Evolutionary conservation across 2,797 vertebrate genomes (phyloP).

Genomic region (Karalla daura): DNA sequence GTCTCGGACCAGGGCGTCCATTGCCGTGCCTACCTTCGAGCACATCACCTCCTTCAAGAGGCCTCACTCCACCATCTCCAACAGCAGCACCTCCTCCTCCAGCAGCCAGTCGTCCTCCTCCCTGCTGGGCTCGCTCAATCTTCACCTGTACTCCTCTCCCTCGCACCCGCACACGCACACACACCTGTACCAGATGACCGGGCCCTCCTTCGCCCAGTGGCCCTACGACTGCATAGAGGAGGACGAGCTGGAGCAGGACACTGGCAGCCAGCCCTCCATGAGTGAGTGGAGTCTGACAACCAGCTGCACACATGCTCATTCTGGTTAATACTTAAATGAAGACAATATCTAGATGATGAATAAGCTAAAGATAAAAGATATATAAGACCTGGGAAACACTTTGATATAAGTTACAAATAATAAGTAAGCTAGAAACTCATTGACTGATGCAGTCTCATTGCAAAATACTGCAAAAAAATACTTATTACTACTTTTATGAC

Average conservation of each 20-base stretch:
- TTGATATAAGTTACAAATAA: too few species aligned
- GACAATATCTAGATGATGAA: too few species aligned
- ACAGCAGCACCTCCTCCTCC: constrained; percentile 90
- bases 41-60: constrained; percentile 84
- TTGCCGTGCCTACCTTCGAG: constrained; percentile 81
- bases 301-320: too few species aligned
- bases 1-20: constrained; percentile 77
- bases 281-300: too few species aligned
- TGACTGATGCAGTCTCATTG: too few species aligned
- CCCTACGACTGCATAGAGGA: constrained; percentile 87
- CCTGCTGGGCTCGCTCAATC: constrained; percentile 84
- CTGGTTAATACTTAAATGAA: too few species aligned
- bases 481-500: too few species aligned
- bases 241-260: constrained; percentile 87
- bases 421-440: too few species aligned
- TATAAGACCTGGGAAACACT: too few species aligned
- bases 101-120: constrained; percentile 89
- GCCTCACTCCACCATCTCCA: constrained; percentile 89
- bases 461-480: too few species aligned
- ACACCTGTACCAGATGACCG: constrained; percentile 58
- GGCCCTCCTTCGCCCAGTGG: constrained; percentile 82
- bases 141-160: constrained; percentile 80
- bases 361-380: too few species aligned
- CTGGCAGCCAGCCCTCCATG: constrained; percentile 80
- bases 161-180: constrained; percentile 69